Evolutionary conservation across 1,140 invertebrate species (phyloP), one percentile per base, ranked within the genome.

Genomic region (Rhopalosiphum padi): DNA sequence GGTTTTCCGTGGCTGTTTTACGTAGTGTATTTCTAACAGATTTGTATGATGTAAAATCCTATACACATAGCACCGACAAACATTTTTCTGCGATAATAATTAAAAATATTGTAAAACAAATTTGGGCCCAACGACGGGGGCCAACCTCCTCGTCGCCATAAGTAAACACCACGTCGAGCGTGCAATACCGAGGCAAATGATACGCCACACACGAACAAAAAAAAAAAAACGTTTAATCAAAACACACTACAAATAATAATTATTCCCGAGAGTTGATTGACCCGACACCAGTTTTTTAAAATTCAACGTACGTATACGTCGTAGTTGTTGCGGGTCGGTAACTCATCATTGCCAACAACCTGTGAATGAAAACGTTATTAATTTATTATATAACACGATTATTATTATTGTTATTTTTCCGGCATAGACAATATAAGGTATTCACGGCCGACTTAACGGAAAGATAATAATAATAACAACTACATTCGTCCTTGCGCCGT

Each of bases 191-290:
- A 30, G 11, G 15, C 60, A 0, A 30, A 68, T 68, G n/a, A 6
- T 18, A 68, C 60, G 15, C 25, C 30, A 0, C 25, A 68, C 60
- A 15, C 46, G 46, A 46, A 51, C 15, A 6, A n/a, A 68, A 30
- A 6, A n/a, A 68, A 30, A 43, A 30, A 86, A 86, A 2, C 9
- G 23, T 86, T 86, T 25, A 0, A 35, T 86, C 37, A 22, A 86
- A 86, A 15, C 11, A 86, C n/a, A 43, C 46, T 30, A 46, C 25
- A 1, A 18, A 86, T 41, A 86, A 86, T 86, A 30, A 86, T 46
- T 30, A 86, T 46, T 86, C 43, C 25, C 30, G 25, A 86, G 15
- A 86, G 85, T 86, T 86, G 85, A 86, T 86, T 86, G 85, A 86
- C 85, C 85, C 3, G 15, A 46, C 43, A 68, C 30, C 30, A n/a